Base-by-base conservation (phyloP, 2,113 vertebrate genomes). In the Pelmatolapia mariae region DNA sequence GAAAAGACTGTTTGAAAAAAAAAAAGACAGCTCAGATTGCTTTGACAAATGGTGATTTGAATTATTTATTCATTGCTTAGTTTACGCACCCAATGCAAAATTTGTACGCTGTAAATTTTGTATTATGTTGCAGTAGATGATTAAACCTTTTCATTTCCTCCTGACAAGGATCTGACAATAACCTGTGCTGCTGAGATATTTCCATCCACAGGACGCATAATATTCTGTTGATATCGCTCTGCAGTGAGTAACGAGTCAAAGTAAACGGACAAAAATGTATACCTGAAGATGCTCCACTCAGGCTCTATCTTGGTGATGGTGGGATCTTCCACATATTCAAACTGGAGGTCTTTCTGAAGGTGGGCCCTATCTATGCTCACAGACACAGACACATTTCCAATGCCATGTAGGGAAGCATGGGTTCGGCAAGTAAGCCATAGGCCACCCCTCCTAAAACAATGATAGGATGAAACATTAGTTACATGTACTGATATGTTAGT, bases 241-340 rank as follows among this genome's bases (percentile, higher is more conserved):
- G 40, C 43, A 52, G 73, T 50, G 59, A 85, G 82, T 18, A 45
- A 61, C 5, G 59, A 53, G 54, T 11, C 43, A 76, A 0, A 11
- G 43, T 76, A 76, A 73, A 63, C 61, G 8, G 18, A 38, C 4
- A 29, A 7, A 79, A 53, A 82, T 43, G 7, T 26, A 10, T 91
- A 99, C 99, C 99, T 99, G 95, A 98, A 96, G 45, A 99, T 99
- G 96, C 98, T 99, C 99, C 99, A 99, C 86, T 99, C 98, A 0
- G 98, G 99, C 91, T 99, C 98, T 0, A 99, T 97, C 92, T 97
- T 98, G 85, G 97, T 94, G 80, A 99, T 97, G 56, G 97, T 98
- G 50, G 99, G 99, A 83, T 99, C 99, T 56, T 99, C 98, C 81
- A 98, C 96, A 2, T 99, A 99, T 85, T 99, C 98, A 91, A 98